These are phyloP conservation scores for Diabrotica undecimpunctata DNA, from an alignment of 1,140 invertebrate genomes.

Conservation along the genomic window DNA sequence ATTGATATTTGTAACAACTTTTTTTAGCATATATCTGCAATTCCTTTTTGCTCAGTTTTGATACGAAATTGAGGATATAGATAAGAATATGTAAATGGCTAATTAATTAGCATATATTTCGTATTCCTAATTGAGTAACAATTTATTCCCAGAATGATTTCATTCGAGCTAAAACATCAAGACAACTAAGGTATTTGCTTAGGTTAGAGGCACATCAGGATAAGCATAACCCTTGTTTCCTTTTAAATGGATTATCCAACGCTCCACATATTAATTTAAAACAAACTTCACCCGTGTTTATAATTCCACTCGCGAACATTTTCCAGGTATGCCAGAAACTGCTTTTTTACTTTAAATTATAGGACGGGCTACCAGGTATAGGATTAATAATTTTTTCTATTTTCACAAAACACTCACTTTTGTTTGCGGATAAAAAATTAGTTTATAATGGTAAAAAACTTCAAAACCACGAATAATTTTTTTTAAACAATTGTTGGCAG, in stretches of 20 bases:
- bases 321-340: not conserved
- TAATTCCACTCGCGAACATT: not conserved
- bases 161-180: not conserved
- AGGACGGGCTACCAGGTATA: too few relatives aligned
- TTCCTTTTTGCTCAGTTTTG: not conserved
- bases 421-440: too few relatives aligned
- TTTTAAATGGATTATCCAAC: not conserved
- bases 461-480: too few relatives aligned
- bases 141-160: not conserved
- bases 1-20: too few relatives aligned
- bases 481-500: too few relatives aligned
- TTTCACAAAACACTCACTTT: too few relatives aligned
- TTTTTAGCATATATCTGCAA: too few relatives aligned
- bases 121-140: not conserved
- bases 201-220: not conserved
- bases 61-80: not conserved
- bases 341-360: not conserved
- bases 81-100: not conserved
- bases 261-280: not conserved
- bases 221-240: conserved; percentile 2
- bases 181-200: not conserved
- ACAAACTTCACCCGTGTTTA: not conserved
- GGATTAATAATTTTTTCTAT: too few relatives aligned
- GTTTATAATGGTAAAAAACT: too few relatives aligned
- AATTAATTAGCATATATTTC: not conserved